Evolutionary conservation across 2,113 vertebrate genomes (phyloP), one percentile per base, ranked within the genome.

Genomic region (Synodontis membranacea): DNA sequence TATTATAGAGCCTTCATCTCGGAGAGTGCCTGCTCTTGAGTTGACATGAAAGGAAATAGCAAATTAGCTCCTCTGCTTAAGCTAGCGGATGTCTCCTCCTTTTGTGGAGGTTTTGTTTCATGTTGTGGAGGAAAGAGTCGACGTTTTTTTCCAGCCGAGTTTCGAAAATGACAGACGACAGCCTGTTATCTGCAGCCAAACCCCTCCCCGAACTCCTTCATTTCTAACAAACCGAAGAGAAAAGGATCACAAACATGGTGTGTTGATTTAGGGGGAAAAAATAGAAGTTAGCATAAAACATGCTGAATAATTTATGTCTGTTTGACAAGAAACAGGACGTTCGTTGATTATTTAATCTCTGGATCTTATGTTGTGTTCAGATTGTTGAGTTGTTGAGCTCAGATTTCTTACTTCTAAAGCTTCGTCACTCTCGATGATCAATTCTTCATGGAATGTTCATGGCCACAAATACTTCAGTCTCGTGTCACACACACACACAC

Each of bases 41-140:
- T 83, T 87, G 84, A 88, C 90, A 89, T 86, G 66, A 88, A 89
- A 91, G 86, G 87, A 89, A 88, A 87, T 86, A 60, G 80, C 79
- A 86, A 89, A 91, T 88, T 85, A 89, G 88, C 90, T 87, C 68
- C 80, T 87, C 83, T 83, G 86, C 84, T 62, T 60, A 72, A 79
- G 82, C 80, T 72, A 83, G 62, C 79, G 54, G 88, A 85, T 39
- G 34, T 85, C 87, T 87, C 87, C 85, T 80, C 78, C 52, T 72
- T 82, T 86, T 39, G 21, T 86, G 66, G n/a, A 46, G 86, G 79
- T 88, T 88, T 86, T 83, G 80, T 89, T 91, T 89, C 87, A 88
- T 89, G 90, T 89, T 58, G 80, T n/a, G 60, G 81, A 88, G 81
- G 86, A 91, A 91, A 88, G 88, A 82, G 54, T 34, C 60, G 42